phyloP scores from a whole-genome alignment of 2,797 vertebrate species.

The Anguilla anguilla region DNA sequence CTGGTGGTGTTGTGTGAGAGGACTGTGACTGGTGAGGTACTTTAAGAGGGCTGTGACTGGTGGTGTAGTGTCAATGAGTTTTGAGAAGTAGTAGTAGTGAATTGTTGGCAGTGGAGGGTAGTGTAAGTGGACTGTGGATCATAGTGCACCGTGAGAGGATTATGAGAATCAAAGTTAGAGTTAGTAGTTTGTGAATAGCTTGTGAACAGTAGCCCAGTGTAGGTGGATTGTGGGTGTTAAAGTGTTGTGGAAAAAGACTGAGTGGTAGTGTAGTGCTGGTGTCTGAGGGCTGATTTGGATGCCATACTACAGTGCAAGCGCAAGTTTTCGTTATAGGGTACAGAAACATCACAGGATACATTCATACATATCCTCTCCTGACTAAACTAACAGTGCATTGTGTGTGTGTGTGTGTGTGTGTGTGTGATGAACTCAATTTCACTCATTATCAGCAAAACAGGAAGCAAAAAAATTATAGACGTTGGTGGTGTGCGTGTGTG shows the following conservation, averaged over 20 bases:
- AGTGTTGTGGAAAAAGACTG: too few species aligned
- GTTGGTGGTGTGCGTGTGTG: too few species aligned
- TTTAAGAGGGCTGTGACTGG: too few species aligned
- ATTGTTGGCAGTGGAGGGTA: too few species aligned
- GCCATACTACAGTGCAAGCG: not conserved
- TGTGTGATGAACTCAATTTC: not conserved
- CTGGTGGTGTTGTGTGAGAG: too few species aligned
- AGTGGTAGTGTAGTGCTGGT: not conserved
- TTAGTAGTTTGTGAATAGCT: not conserved
- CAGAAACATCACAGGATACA: not conserved
- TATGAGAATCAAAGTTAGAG: not conserved
- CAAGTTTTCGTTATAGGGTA: not conserved
- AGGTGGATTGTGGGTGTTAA: not conserved
- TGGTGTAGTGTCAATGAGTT: too few species aligned
- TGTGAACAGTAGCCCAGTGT: not conserved
- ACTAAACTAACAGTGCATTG: not conserved
- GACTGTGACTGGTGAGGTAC: too few species aligned
- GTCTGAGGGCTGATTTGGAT: not conserved
- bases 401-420: not conserved
- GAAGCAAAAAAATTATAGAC: too few species aligned
- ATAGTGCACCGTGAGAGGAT: not conserved
- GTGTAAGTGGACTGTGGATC: not conserved
- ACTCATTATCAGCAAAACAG: too few species aligned
- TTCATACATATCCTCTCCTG: not conserved
- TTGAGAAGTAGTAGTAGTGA: too few species aligned